Percentiles rank a stretch among this genome's conserved stretches.
Evolutionary conservation across 1,140 invertebrate species (phyloP).

Genomic region (Drosophila tsacasi): DNA sequence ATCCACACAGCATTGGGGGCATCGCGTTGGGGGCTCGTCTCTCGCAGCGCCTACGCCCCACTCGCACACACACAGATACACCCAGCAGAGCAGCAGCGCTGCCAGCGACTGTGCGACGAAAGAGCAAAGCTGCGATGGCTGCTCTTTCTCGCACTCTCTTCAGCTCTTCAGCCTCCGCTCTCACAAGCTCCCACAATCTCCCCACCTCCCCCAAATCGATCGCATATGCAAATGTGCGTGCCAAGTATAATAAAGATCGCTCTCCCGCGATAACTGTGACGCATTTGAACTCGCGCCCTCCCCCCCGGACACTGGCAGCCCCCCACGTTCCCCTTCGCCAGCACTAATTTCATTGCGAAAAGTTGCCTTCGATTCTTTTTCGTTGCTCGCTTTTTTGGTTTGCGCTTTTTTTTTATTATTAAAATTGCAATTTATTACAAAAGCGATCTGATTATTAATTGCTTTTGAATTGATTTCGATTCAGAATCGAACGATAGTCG

Average conservation of each 20-base stretch:
- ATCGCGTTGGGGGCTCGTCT: constrained; percentile 72
- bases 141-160: constrained; percentile 50
- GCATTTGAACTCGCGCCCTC: constrained; percentile 57
- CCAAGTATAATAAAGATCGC: constrained; percentile 56
- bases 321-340: constrained; percentile 1
- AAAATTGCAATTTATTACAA: constrained; percentile 81
- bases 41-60: constrained; percentile 46
- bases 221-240: constrained; percentile 52
- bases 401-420: constrained; percentile 50
- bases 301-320: background rate
- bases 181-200: constrained; percentile 23
- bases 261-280: constrained; percentile 48
- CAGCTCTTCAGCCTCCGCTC: constrained; percentile 14
- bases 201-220: constrained; percentile 17
- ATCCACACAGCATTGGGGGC: constrained; percentile 46
- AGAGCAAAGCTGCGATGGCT: constrained; percentile 14
- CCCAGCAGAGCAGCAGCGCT: constrained; percentile 9
- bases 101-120: constrained; percentile 16
- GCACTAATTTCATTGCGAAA: constrained; percentile 59
- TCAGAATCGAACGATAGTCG: constrained; percentile 31
- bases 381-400: constrained; percentile 57
- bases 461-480: constrained; percentile 73
- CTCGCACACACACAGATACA: constrained; percentile 14
- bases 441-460: constrained; percentile 80
- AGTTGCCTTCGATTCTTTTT: constrained; percentile 40